Evolutionary conservation across 2,797 vertebrate species (phyloP).

Genomic region (Eulemur coronatus): DNA sequence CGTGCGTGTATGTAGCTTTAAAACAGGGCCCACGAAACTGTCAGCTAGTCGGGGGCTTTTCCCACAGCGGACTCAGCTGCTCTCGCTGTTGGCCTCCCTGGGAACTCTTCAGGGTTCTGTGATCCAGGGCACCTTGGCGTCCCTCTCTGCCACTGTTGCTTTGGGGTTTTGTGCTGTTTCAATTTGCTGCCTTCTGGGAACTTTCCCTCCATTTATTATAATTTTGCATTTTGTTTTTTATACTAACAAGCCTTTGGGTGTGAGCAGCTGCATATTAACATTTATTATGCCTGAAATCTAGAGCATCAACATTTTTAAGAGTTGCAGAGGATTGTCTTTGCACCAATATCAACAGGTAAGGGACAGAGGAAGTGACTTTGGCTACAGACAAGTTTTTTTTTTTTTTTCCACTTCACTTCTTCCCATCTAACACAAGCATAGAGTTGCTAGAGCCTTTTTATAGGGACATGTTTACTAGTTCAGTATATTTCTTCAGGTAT

Average conservation of each 20-base stretch:
- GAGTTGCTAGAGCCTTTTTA: neutral
- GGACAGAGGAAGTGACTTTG: neutral
- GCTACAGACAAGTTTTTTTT: neutral
- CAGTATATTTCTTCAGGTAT: neutral
- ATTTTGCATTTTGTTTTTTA: constrained; percentile 55
- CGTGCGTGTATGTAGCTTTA: neutral
- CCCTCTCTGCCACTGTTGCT: constrained; percentile 12
- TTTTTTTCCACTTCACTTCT: neutral
- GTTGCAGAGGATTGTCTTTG: neutral
- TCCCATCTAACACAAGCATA: neutral
- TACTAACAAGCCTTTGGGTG: constrained; percentile 39
- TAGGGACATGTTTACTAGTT: neutral
- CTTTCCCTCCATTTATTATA: constrained; percentile 55
- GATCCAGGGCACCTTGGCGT: constrained; percentile 24
- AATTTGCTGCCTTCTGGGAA: constrained; percentile 39
- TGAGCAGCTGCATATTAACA: constrained; percentile 60
- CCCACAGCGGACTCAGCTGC: neutral
- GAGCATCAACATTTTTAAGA: constrained; percentile 26
- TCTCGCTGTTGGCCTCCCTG: neutral
- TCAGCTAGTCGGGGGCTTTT: neutral
- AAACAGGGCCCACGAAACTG: neutral
- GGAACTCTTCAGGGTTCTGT: neutral
- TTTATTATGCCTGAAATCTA: constrained; percentile 44
- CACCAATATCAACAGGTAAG: neutral
- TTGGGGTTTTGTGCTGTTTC: constrained; percentile 46